Percentiles rank a stretch among this genome's conserved stretches.
Conservation (phyloP, 2,797 vertebrate genomes). For the Enteromius viviparus region DNA sequence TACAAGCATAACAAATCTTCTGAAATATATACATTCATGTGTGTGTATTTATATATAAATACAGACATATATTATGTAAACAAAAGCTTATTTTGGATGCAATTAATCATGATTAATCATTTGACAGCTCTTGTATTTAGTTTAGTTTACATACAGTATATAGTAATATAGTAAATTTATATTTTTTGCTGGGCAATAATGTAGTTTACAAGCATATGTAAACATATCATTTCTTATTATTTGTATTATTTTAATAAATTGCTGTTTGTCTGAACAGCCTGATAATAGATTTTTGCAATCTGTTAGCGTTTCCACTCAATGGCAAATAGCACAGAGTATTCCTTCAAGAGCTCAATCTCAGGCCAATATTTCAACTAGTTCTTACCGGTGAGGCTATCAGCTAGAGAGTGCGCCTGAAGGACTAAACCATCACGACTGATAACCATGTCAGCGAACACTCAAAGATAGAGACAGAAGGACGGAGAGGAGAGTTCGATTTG, state of each 20-base stretch:
- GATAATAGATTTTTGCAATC: not conserved
- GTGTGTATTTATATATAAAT: too few species aligned
- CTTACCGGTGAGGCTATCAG: slow-evolving; percentile 1
- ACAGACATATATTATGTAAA: too few species aligned
- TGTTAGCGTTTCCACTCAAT: not conserved
- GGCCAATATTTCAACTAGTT: not conserved
- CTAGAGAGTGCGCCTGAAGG: not conserved
- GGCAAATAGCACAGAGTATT: not conserved
- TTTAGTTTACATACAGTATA: not conserved
- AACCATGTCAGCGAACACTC: slow-evolving; percentile 14
- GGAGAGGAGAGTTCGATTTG: not conserved
- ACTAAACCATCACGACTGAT: slow-evolving; percentile 7
- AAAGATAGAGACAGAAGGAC: not conserved
- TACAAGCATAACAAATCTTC: too few species aligned
- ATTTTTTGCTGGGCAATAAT: not conserved
- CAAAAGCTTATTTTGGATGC: too few species aligned
- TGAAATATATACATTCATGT: too few species aligned
- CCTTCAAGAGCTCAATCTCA: not conserved
- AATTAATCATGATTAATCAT: too few species aligned
- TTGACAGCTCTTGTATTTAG: not conserved
- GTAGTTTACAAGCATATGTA: not conserved
- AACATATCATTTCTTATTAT: not conserved
- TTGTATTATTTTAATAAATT: not conserved
- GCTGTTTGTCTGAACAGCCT: not conserved
- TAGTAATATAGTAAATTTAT: not conserved